A percentile compares a stretch with the other conserved stretches of the same genome.
Evolutionary conservation across 2,113 vertebrate genomes (phyloP).

Genomic region (Hippopotamus amphibius): DNA sequence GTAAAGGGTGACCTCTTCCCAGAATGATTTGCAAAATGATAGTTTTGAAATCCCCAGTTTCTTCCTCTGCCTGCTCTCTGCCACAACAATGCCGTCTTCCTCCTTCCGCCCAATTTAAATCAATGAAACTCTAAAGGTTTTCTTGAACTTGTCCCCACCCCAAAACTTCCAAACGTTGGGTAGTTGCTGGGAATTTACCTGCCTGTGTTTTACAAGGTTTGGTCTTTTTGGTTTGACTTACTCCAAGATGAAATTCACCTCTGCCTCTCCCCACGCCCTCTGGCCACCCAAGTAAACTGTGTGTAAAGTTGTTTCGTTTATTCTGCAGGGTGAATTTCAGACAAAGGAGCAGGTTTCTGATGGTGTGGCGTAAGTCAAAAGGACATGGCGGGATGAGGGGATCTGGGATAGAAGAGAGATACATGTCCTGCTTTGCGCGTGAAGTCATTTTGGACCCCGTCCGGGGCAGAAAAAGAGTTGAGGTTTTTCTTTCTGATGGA

Average conservation of each 20-base stretch:
- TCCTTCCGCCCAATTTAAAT: not conserved
- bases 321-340: not conserved
- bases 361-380: too few species aligned
- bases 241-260: not conserved
- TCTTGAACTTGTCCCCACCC: not conserved
- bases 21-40: not conserved
- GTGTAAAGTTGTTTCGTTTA: not conserved
- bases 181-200: not conserved
- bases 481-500: not conserved
- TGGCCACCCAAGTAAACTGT: not conserved
- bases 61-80: not conserved
- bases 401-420: not conserved
- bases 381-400: not conserved
- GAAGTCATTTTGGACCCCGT: not conserved
- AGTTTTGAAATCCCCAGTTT: not conserved
- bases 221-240: not conserved
- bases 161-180: not conserved
- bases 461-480: not conserved
- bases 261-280: not conserved
- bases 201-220: not conserved
- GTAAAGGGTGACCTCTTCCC: not conserved
- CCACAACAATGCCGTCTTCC: too few species aligned
- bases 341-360: not conserved
- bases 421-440: accelerated
- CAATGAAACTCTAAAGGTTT: not conserved